Conservation (phyloP, 2,888 invertebrate species). For the Dynastes grantii region DNA sequence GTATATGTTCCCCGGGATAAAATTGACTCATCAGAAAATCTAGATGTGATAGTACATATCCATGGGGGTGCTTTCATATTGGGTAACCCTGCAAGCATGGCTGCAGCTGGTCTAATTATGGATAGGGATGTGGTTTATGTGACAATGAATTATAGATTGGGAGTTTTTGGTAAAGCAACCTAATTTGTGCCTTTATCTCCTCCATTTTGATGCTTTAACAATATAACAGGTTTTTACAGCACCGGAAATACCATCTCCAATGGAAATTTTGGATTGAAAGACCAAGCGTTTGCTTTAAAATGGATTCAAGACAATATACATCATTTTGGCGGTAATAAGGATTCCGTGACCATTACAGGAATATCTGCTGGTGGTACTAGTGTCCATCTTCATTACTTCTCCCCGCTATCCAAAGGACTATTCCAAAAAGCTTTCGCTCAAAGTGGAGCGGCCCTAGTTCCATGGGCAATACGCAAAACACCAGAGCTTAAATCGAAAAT, state of each 20-base stretch:
- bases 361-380: constrained; percentile 67
- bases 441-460: constrained; percentile 79
- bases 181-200: background rate
- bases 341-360: constrained; percentile 66
- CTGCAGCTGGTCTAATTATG: constrained; percentile 69
- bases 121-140: constrained; percentile 66
- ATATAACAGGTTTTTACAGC: constrained; percentile 27
- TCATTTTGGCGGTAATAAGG: constrained; percentile 67
- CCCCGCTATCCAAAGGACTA: constrained; percentile 63
- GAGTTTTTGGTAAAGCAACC: constrained; percentile 60
- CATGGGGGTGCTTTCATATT: constrained; percentile 71
- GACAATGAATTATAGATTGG: constrained; percentile 65
- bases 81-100: constrained; percentile 67
- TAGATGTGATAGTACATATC: constrained; percentile 70
- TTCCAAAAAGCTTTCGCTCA: constrained; percentile 73
- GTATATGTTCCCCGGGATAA: constrained; percentile 75
- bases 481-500: constrained; percentile 75
- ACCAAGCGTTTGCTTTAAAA: constrained; percentile 65
- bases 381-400: constrained; percentile 67
- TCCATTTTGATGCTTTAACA: background rate
- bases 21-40: constrained; percentile 65
- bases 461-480: constrained; percentile 73
- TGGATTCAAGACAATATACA: constrained; percentile 67
- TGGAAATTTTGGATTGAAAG: constrained; percentile 68
- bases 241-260: background rate